Percentiles rank a stretch among this genome's conserved stretches.
phyloP scores from a whole-genome alignment of 2,797 vertebrate genomes.

The Okamejei kenojei region DNA sequence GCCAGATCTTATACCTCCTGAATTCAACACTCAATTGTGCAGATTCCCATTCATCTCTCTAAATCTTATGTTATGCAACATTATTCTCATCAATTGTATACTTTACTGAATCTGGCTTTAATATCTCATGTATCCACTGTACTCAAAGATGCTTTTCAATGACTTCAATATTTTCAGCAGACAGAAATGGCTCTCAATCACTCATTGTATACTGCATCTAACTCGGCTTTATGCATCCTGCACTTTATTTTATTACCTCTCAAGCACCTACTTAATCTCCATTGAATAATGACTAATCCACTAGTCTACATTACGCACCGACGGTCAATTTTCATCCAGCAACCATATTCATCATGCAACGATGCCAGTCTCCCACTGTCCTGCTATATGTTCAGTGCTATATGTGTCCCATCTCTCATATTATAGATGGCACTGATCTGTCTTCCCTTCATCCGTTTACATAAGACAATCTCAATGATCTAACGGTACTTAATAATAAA shows the following conservation, averaged over 20 bases:
- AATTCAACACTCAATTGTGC: background rate
- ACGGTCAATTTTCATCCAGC: background rate
- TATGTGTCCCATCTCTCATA: background rate
- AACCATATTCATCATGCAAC: background rate
- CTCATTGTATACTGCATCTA: background rate
- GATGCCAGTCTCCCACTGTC: background rate
- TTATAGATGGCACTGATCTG: background rate
- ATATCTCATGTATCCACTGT: background rate
- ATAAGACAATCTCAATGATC: background rate
- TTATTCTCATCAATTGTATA: background rate
- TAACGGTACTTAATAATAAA: background rate
- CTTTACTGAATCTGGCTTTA: background rate
- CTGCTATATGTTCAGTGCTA: background rate
- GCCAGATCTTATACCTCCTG: background rate
- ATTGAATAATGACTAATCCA: background rate
- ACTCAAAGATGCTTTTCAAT: background rate
- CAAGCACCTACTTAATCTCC: background rate
- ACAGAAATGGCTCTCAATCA: background rate
- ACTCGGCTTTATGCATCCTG: background rate
- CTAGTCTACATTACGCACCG: background rate
- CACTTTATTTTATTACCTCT: background rate
- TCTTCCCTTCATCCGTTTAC: background rate
- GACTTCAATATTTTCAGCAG: background rate
- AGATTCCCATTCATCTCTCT: background rate
- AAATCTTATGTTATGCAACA: background rate